phyloP scores from a whole-genome alignment of 1,140 invertebrate species.

The Steinernema khuongi region DNA sequence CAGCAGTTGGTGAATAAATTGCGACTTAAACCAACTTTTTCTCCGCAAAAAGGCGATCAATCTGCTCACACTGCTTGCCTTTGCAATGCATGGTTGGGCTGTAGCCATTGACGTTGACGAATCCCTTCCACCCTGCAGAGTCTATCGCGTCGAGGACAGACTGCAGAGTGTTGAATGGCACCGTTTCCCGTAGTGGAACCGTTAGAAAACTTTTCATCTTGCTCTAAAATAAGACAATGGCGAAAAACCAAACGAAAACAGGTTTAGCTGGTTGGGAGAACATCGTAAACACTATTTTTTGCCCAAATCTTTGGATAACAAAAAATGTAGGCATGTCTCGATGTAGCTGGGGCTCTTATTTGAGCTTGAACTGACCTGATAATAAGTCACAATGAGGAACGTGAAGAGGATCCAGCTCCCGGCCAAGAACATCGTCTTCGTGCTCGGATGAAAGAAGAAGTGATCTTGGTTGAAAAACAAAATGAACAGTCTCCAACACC shows the following conservation, averaged over 20 bases:
- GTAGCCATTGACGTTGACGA: not conserved
- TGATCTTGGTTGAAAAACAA: constrained; percentile 16
- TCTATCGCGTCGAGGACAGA: not conserved
- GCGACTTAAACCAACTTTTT: not conserved
- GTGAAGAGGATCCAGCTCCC: not conserved
- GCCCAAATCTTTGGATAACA: not conserved
- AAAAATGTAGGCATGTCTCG: not conserved
- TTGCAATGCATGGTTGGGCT: not conserved
- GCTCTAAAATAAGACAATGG: not conserved
- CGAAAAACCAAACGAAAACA: not conserved
- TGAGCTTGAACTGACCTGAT: constrained; percentile 10
- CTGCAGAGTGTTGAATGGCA: constrained; percentile 2
- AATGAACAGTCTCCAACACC: constrained; percentile 2
- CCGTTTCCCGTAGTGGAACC: not conserved
- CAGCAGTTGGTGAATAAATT: not conserved
- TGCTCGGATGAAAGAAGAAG: not conserved
- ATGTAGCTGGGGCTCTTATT: not conserved
- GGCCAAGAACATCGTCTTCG: not conserved
- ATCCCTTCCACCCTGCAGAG: not conserved
- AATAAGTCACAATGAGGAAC: not conserved
- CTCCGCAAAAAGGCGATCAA: not conserved
- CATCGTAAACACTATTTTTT: too few relatives aligned
- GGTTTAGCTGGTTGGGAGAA: not conserved
- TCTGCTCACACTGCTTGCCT: not conserved
- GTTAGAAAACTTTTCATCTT: constrained; percentile 20